These are phyloP conservation scores for Eucidaris tribuloides DNA, from an alignment of 35 echinoderm and acorn worm species.

Conservation along the genomic window DNA sequence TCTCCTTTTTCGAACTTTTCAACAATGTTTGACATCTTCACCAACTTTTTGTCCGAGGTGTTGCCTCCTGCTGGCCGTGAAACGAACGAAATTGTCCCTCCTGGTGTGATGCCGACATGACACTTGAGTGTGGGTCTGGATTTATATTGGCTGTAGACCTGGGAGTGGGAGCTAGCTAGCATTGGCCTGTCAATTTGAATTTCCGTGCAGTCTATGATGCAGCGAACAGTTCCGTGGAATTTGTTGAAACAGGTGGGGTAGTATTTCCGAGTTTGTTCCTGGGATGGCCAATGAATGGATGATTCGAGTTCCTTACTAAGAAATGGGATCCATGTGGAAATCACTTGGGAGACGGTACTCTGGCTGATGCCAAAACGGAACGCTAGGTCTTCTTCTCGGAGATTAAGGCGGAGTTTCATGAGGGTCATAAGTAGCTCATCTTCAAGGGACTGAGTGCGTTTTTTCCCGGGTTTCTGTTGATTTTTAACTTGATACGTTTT, in stretches of 20 bases:
- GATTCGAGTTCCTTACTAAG: slow-evolving; percentile 48
- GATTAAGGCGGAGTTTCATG: slow-evolving; percentile 75
- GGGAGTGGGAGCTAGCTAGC: slow-evolving; percentile 42
- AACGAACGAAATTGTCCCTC: slow-evolving; percentile 61
- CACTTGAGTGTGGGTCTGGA: slow-evolving; percentile 48
- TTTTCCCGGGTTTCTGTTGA: slow-evolving; percentile 10
- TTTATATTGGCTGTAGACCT: slow-evolving; percentile 83
- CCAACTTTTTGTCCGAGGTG: slow-evolving; percentile 64
- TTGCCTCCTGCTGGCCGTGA: slow-evolving; percentile 70
- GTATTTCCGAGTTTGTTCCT: slow-evolving; percentile 54
- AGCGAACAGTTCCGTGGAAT: slow-evolving; percentile 63
- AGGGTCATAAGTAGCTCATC: slow-evolving; percentile 61
- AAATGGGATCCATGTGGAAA: slow-evolving; percentile 82
- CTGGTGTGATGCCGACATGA: slow-evolving; percentile 68
- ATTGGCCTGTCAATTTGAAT: slow-evolving; percentile 62
- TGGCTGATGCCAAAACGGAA: slow-evolving; percentile 61
- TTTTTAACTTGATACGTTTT: slow-evolving; percentile 30
- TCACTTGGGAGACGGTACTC: slow-evolving; percentile 63
- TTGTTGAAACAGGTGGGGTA: slow-evolving; percentile 68
- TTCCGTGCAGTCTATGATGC: slow-evolving; percentile 80
- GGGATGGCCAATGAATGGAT: slow-evolving; percentile 65
- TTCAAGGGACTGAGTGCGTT: slow-evolving; percentile 29
- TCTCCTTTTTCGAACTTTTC: slow-evolving; percentile 65
- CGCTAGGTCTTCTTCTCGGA: slow-evolving; percentile 50
- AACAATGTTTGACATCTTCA: slow-evolving; percentile 44